Conservation (phyloP, 1,140 invertebrate genomes). For the Polyergus mexicanus region DNA sequence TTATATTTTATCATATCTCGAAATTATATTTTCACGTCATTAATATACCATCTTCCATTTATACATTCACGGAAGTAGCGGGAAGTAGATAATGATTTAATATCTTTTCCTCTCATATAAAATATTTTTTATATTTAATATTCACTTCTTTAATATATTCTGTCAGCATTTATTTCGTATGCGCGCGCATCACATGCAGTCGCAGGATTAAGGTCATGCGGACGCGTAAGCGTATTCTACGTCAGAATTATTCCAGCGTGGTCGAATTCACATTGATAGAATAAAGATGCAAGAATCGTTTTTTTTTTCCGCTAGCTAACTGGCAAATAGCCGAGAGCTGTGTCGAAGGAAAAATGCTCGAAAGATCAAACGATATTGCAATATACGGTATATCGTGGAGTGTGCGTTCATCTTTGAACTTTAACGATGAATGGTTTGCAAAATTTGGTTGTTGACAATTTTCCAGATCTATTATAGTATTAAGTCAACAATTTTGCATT, state of each 20-base stretch:
- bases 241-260: conserved; percentile 5
- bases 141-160: conserved; percentile 19
- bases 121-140: not conserved
- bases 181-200: not conserved
- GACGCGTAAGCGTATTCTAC: conserved; percentile 2
- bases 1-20: no score
- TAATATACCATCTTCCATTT: not conserved
- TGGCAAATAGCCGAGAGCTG: conserved; percentile 2
- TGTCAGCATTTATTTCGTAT: not conserved
- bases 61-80: not conserved
- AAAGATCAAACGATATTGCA: not conserved
- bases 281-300: conserved; percentile 17
- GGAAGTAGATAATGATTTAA: conserved; percentile 2
- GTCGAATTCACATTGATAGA: not conserved
- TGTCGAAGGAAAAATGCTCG: not conserved
- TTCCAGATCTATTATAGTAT: not conserved
- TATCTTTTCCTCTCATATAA: not conserved
- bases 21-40: no score
- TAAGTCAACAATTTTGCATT: not conserved
- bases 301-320: not conserved
- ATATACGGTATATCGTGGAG: not conserved
- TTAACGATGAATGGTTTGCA: not conserved
- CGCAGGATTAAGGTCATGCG: conserved; percentile 34
- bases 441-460: not conserved
- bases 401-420: not conserved